Conservation (phyloP, 2,797 vertebrate species). For the Ptychobarbus kaznakovi region DNA sequence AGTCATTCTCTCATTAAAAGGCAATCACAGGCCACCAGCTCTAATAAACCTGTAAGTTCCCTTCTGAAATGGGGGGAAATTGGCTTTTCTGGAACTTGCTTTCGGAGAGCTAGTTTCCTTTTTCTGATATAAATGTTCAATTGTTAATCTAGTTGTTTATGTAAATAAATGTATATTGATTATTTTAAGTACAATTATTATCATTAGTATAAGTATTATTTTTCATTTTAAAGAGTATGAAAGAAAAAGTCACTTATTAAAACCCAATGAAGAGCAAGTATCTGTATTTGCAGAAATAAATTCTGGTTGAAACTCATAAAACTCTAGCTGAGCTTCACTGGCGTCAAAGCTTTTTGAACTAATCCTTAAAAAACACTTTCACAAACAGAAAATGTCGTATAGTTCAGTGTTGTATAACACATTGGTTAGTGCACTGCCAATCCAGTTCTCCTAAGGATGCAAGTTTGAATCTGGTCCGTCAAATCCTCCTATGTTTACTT, state of each 20-base stretch:
- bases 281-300: background rate
- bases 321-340: background rate
- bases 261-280: background rate
- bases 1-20: conserved; percentile 92
- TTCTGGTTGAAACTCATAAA: background rate
- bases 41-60: conserved; percentile 88
- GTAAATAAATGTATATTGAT: conserved; percentile 3
- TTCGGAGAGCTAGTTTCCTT: background rate
- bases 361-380: background rate
- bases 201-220: background rate
- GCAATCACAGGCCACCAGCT: conserved; percentile 89
- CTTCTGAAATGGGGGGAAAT: conserved; percentile 70
- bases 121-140: background rate
- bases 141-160: background rate
- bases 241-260: background rate
- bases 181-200: background rate
- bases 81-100: conserved; percentile 77
- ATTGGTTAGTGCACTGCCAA: background rate
- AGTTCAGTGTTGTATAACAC: background rate
- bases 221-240: background rate
- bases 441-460: background rate
- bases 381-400: conserved; percentile 2
- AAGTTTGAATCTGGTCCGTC: background rate
- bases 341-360: background rate
- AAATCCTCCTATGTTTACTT: background rate